phyloP scores from a whole-genome alignment of 2,888 invertebrate species.

The Blera fallax region DNA sequence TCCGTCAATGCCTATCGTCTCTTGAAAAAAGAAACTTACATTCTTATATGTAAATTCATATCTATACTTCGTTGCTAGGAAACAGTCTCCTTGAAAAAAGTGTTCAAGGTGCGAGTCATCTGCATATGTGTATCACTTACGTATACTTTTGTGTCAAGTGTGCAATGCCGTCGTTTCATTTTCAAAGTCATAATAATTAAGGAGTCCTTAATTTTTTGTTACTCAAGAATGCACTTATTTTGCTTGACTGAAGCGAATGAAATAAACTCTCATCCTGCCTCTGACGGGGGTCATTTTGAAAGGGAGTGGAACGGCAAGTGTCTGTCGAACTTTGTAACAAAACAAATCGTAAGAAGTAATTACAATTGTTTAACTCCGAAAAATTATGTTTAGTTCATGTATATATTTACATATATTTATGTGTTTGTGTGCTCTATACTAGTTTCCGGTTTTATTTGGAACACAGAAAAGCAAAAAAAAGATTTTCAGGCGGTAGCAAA shows the following conservation, averaged over 20 bases:
- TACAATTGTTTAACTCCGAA: conserved; percentile 23
- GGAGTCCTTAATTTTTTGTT: conserved; percentile 36
- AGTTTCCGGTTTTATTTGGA: conserved; percentile 43
- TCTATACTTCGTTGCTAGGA: conserved; percentile 9
- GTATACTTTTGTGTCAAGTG: conserved; percentile 54
- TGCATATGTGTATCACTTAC: conserved; percentile 40
- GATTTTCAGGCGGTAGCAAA: conserved; percentile 26
- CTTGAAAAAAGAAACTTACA: background rate
- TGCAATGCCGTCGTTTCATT: conserved; percentile 63
- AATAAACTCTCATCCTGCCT: background rate
- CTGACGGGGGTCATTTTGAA: background rate
- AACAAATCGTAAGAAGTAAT: conserved; percentile 51
- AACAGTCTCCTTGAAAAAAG: conserved; percentile 46
- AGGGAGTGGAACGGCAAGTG: conserved; percentile 3
- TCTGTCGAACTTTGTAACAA: conserved; percentile 18
- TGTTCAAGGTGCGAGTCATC: conserved; percentile 53
- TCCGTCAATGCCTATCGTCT: background rate
- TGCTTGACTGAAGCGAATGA: conserved; percentile 34
- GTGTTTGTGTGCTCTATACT: background rate
- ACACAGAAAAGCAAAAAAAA: conserved; percentile 24
- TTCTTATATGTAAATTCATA: background rate
- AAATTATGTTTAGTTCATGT: background rate
- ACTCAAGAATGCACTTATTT: conserved; percentile 39
- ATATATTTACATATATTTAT: background rate
- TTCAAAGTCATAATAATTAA: conserved; percentile 71